phyloP scores from a whole-genome alignment of 2,113 vertebrate genomes.

The Chelonoidis abingdonii region DNA sequence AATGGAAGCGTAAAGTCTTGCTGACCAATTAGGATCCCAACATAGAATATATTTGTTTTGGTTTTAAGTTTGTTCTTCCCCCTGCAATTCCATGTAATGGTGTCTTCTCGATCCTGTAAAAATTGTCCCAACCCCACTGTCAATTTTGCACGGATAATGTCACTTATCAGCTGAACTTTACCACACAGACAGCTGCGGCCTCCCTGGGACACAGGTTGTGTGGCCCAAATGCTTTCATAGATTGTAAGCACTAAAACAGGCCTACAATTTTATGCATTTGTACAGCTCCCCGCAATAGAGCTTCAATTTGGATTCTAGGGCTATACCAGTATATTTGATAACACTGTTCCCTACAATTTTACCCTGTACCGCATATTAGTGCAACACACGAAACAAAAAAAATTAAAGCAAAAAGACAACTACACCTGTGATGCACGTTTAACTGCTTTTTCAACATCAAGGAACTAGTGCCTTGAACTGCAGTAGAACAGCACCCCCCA shows the following conservation, averaged over 20 bases:
- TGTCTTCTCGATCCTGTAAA: background rate
- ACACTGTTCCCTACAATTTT: background rate
- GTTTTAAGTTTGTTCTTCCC: background rate
- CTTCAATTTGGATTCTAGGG: accelerated
- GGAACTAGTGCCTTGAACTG: background rate
- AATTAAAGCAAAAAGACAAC: accelerated
- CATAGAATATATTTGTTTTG: constrained; percentile 13
- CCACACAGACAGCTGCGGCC: background rate
- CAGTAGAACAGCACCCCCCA: constrained; percentile 30
- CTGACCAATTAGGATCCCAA: constrained; percentile 21
- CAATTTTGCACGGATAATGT: background rate
- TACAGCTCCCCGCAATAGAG: background rate
- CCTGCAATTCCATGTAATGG: background rate
- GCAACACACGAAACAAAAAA: accelerated
- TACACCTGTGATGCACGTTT: accelerated
- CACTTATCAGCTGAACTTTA: too few relatives aligned
- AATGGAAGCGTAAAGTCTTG: constrained; percentile 11
- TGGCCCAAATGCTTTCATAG: background rate
- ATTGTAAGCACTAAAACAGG: background rate
- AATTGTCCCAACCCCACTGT: background rate
- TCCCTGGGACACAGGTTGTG: background rate
- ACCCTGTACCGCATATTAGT: accelerated
- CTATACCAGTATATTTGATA: accelerated
- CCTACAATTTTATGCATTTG: background rate
- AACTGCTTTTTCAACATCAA: accelerated